Evolutionary conservation across 2,113 vertebrate genomes (phyloP), one percentile per base, ranked within the genome.

Genomic region (Aegotheles bennettii): DNA sequence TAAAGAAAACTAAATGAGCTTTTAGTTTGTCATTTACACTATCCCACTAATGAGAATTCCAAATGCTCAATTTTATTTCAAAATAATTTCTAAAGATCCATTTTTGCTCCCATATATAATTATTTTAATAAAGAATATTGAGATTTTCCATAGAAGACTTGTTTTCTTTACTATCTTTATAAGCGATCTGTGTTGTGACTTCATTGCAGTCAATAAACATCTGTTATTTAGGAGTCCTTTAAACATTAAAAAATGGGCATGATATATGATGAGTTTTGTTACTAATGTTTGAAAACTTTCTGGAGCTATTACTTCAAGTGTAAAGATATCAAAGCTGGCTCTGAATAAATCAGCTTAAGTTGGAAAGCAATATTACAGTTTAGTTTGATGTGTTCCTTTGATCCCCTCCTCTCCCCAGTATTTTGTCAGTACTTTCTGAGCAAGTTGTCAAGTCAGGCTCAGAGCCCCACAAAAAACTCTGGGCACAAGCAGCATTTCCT

Each of bases 331-430:
- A 96, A 94, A 94, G 92, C 48, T 35, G 88, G 53, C 59, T 80
- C 75, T 53, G 77, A 87, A 83, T 85, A 93, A 93, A 96, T 91
- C 94, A 83, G 88, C 92, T 96, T 95, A 95, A 17, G 54, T 80
- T 94, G 79, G 50, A 93, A 93, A 93, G 75, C 42, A 90, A 47
- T 69, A 93, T 80, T 93, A 83, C 25, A n/a, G 70, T 89, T 95
- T 64, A 91, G 57, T 76, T 88, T 83, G 78, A 90, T 69, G 42
- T 83, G 26, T 7, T 90, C 21, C 63, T 93, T 94, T 96, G 82
- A 94, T 90, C 67, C 70, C 33, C 7, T 78, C 33, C 31, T 74
- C 35, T 79, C 31, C 36, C 10, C 57, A 71, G 29, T 26, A 54
- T 24, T 79, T 75, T 42, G 26, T 18, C 38, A 33, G 69, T 67